phyloP scores from a whole-genome alignment of 2,888 invertebrate genomes.

The Zygogramma bicolorata region DNA sequence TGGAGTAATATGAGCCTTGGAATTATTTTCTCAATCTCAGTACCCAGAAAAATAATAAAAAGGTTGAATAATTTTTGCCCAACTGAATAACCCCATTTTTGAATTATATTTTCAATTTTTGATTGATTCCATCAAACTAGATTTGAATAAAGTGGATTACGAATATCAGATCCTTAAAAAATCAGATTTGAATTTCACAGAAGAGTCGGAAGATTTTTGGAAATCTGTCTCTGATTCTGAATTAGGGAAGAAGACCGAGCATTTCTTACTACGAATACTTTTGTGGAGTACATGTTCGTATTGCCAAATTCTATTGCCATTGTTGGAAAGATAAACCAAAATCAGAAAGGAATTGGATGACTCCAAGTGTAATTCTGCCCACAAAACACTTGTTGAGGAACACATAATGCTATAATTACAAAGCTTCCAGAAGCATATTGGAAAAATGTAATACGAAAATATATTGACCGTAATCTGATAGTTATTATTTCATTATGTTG shows the following conservation, averaged over 20 bases:
- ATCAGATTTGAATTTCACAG: background rate
- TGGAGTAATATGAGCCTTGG: constrained; percentile 9
- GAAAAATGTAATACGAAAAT: background rate
- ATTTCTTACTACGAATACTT: constrained; percentile 19
- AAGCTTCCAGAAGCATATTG: background rate
- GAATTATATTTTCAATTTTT: background rate
- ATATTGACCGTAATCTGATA: background rate
- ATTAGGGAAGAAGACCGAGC: background rate
- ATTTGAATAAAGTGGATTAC: background rate
- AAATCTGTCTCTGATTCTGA: no score
- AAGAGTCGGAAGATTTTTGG: background rate
- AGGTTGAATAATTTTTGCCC: background rate
- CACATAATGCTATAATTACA: background rate
- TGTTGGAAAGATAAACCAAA: constrained; percentile 26
- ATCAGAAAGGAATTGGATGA: background rate
- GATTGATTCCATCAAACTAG: background rate
- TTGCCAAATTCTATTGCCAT: constrained; percentile 26
- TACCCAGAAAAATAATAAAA: background rate
- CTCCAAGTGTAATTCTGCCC: background rate
- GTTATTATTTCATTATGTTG: background rate
- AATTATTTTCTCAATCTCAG: background rate
- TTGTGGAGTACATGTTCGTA: constrained; percentile 16
- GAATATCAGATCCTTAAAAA: background rate
- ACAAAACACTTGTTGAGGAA: constrained; percentile 2
- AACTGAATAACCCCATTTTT: background rate